Evolutionary conservation across 1,140 invertebrate genomes (phyloP), one percentile per base, ranked within the genome.

Genomic region (Hyposmocoma kahamanoa): DNA sequence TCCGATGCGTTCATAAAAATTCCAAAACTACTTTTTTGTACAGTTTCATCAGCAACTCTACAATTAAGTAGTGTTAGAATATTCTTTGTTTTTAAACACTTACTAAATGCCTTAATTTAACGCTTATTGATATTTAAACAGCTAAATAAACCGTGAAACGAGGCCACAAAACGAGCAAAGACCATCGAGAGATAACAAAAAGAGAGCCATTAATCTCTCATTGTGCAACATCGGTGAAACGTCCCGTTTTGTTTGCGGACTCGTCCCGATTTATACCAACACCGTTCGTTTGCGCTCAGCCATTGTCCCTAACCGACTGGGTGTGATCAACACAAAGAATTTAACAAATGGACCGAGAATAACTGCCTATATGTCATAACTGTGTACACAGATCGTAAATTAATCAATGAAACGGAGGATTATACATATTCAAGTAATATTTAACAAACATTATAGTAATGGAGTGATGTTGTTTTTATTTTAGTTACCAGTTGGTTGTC

Each of bases 131-230:
- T 71, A 56, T 74, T 73, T 72, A 72, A 79, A 66, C 56, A 63
- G 62, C 61, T 64, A 67, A 79, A 80, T 78, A 72, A 74, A 68
- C 69, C 76, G 70, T 84, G 77, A 82, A 80, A 80, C 72, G 78
- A 84, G 64, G 59, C 74, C 66, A 79, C 76, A 82, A 77, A 81
- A 71, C 57, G 63, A 56, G 69, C 75, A 75, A 82, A 84, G 71
- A 82, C 68, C 72, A 72, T 75, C 68, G 61, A 66, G 50, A 61
- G 72, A 79, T 80, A 76, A 81, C 81, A 82, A 84, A 79, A 72
- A 70, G 68, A 42, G 52, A 53, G 62, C 69, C 73, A 84, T 84
- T 84, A 84, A 84, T 84, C 81, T 82, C 68, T 70, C 63, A 84
- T 82, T 84, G 81, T 84, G 64, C 49, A 60, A 62, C 51, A 62